Evolutionary conservation across 2,113 vertebrate species (phyloP).

Genomic region (Hydrolagus affinis): DNA sequence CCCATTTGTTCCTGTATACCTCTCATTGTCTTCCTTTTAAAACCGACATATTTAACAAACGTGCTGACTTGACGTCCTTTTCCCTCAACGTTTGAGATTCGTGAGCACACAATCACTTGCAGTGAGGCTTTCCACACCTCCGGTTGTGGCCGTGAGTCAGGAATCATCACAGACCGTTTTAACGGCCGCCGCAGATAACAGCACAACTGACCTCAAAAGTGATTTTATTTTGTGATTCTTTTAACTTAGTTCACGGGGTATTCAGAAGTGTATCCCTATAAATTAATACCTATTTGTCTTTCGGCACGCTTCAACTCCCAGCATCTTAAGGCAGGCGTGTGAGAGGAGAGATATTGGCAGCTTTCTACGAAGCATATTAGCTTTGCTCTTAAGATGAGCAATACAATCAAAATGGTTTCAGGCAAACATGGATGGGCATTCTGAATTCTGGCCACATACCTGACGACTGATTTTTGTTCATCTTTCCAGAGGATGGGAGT

Average conservation of each 20-base stretch:
- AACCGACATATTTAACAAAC: slow-evolving; percentile 11
- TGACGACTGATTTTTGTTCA: not conserved
- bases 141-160: slow-evolving; percentile 10
- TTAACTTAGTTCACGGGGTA: slow-evolving; percentile 20
- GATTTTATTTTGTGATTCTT: not conserved
- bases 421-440: not conserved
- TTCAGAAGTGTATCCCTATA: slow-evolving; percentile 13
- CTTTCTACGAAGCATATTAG: not conserved
- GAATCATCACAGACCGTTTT: slow-evolving; percentile 27
- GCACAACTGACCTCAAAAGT: not conserved
- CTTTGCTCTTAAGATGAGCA: slow-evolving; percentile 13
- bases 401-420: not conserved
- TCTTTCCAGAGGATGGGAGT: not conserved
- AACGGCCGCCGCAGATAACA: slow-evolving; percentile 15
- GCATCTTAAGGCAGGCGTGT: not conserved
- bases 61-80: not conserved
- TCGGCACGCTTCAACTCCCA: slow-evolving; percentile 20
- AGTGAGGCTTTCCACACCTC: not conserved
- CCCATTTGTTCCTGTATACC: not conserved
- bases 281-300: slow-evolving; percentile 25
- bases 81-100: not conserved
- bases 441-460: not conserved
- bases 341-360: slow-evolving; percentile 3
- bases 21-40: not conserved
- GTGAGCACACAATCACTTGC: not conserved